Percentiles rank a stretch among this genome's conserved stretches.
Evolutionary conservation across 2,888 invertebrate genomes (phyloP).

Genomic region (Netelia melanura): DNA sequence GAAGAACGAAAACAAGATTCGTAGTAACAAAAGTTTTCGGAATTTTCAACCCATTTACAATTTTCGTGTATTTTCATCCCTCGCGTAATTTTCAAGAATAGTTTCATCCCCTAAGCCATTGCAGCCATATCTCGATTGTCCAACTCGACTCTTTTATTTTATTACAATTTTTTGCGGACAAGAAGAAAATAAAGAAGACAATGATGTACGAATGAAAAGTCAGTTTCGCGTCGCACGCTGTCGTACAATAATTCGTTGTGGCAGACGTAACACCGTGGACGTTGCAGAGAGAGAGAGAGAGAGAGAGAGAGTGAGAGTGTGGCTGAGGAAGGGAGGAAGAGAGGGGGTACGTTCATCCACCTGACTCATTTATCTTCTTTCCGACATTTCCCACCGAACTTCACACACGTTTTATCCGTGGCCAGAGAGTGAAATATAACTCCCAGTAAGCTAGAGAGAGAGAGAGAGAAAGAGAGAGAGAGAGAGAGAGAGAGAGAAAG

Average conservation of each 20-base stretch:
- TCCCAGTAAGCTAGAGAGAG: constrained; percentile 36
- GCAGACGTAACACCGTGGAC: constrained; percentile 65
- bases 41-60: no score
- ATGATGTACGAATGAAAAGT: constrained; percentile 63
- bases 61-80: no score
- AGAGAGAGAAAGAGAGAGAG: constrained; percentile 8
- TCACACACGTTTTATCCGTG: constrained; percentile 68
- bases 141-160: constrained; percentile 31
- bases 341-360: constrained; percentile 68
- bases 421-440: constrained; percentile 67
- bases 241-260: constrained; percentile 67
- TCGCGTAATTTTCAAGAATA: no score
- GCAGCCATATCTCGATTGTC: background rate
- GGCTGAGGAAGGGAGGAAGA: constrained; percentile 13
- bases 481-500: constrained; percentile 19
- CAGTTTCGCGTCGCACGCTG: constrained; percentile 64
- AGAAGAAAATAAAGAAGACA: constrained; percentile 50
- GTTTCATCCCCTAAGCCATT: no score
- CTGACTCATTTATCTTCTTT: constrained; percentile 69
- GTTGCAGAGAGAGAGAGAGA: constrained; percentile 21
- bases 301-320: constrained; percentile 4
- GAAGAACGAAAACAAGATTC: no score
- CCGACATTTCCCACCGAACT: constrained; percentile 69
- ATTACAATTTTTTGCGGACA: background rate
- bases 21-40: no score